Percentiles rank a stretch among this genome's conserved stretches.
phyloP scores from a whole-genome alignment of 1,140 invertebrate species.

The Augochlora pura region DNA sequence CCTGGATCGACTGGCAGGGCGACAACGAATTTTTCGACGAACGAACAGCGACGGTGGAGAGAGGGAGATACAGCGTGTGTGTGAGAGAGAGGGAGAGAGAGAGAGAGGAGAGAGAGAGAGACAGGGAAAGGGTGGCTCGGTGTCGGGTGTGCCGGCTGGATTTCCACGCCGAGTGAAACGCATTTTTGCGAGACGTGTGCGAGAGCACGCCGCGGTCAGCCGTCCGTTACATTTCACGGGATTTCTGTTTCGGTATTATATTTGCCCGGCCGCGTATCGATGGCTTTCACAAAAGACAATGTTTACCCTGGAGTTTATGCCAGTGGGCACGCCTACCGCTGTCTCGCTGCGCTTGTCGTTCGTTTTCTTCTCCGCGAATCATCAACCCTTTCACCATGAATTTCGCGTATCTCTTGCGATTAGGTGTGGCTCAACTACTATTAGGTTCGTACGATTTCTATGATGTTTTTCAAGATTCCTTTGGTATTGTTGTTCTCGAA shows the following conservation, averaged over 20 bases:
- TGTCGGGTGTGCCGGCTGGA: constrained; percentile 26
- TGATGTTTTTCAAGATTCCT: no score
- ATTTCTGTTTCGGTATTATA: constrained; percentile 39
- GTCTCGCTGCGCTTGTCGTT: neutral
- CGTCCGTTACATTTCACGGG: constrained; percentile 43
- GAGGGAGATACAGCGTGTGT: no score
- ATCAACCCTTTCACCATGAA: no score
- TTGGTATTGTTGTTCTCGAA: no score
- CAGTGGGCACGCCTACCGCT: neutral
- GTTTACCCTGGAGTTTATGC: constrained; percentile 37
- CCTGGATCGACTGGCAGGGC: constrained; percentile 9
- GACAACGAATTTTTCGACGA: constrained; percentile 63
- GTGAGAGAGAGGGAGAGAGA: no score
- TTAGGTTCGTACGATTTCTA: no score
- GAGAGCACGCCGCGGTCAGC: neutral
- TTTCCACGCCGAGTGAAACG: constrained; percentile 30
- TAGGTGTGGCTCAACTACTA: no score
- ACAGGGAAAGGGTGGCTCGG: constrained; percentile 25
- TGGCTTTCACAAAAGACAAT: constrained; percentile 28
- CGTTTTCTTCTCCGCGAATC: no score
- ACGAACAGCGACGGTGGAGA: constrained; percentile 28
- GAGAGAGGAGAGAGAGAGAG: no score
- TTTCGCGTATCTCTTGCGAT: no score
- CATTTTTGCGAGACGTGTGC: constrained; percentile 37
- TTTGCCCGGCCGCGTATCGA: constrained; percentile 19